Evolutionary conservation across 2,888 invertebrate genomes (phyloP), one percentile per base, ranked within the genome.

Genomic region (Drosophila pseudotalamancana): DNA sequence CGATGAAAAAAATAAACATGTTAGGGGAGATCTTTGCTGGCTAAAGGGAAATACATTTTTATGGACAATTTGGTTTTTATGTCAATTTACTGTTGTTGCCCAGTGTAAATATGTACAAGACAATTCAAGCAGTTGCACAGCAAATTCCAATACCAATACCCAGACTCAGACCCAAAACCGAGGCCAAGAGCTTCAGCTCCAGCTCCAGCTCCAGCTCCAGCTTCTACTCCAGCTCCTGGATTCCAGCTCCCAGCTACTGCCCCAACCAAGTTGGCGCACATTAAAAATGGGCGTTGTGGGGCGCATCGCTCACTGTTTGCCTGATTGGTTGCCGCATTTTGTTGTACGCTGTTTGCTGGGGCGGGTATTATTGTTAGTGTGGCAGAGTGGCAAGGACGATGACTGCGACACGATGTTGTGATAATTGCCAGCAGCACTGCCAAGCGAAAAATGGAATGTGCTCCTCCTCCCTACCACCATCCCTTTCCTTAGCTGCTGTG

Each of bases 11-110:
- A 57, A 34, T 14, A 50, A 50, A 57, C 39, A 63, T 57, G 65
- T 50, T 51, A 14, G 71, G 69, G 77, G 71, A 70, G 59, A 70
- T 77, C 68, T 81, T 71, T 73, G 72, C 62, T 68, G 85, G 79
- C 85, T 66, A 79, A 79, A 79, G 80, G 85, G 78, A 81, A 83
- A 83, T 87, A 83, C 83, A 87, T 81, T 83, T 83, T 83, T 83
- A 83, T 83, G 87, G 87, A 83, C 83, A 83, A 83, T 83, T 83
- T 83, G 83, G 87, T 84, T 83, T 83, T 83, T 83, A 83, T 83
- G 83, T 83, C 83, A 83, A 83, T 83, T 83, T 83, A 81, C 77
- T 84, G 84, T 78, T 87, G 87, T 84, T 72, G 77, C 78, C 72
- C 81, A 77, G 76, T 81, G 83, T 76, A 83, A 77, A 83, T 75